Percentiles rank a stretch among this genome's conserved stretches.
phyloP scores from a whole-genome alignment of 2,888 invertebrate species.

The Nysson spinosus region DNA sequence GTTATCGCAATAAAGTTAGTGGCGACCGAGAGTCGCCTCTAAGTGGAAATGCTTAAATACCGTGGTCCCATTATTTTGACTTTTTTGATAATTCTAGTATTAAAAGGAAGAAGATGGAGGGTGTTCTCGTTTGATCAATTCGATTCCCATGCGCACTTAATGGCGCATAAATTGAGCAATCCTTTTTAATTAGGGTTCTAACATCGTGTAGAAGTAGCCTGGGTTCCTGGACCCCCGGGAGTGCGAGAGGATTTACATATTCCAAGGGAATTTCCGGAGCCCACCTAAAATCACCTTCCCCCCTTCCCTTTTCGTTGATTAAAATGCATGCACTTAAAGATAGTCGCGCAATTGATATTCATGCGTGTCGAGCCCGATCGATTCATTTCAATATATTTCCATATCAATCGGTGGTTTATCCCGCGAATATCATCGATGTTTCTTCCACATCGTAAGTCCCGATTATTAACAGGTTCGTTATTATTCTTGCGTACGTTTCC shows the following conservation, averaged over 20 bases:
- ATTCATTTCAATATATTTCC: neutral
- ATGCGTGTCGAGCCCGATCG: neutral
- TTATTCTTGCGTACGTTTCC: too few species aligned
- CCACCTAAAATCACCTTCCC: conserved; percentile 7
- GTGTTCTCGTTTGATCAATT: conserved; percentile 12
- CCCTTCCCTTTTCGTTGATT: neutral
- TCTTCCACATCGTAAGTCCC: neutral
- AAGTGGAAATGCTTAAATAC: too few species aligned
- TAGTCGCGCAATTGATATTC: neutral
- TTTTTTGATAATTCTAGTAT: too few species aligned
- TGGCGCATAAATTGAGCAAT: conserved; percentile 41
- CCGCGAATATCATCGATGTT: neutral
- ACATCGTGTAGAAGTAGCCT: conserved; percentile 11
- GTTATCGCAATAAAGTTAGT: too few species aligned
- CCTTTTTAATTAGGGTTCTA: conserved; percentile 31
- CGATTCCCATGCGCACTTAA: conserved; percentile 20
- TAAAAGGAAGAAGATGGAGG: too few species aligned
- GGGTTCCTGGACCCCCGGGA: neutral
- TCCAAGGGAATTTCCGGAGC: conserved; percentile 10
- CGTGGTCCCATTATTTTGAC: too few species aligned
- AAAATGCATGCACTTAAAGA: conserved; percentile 7
- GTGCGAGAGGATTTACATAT: conserved; percentile 33
- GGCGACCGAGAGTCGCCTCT: too few species aligned
- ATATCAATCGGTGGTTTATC: neutral
- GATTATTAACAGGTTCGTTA: too few species aligned